A percentile compares a stretch with the other conserved stretches of the same genome.
phyloP scores from a whole-genome alignment of 2,797 vertebrate species.

The Phataginus tetradactyla region DNA sequence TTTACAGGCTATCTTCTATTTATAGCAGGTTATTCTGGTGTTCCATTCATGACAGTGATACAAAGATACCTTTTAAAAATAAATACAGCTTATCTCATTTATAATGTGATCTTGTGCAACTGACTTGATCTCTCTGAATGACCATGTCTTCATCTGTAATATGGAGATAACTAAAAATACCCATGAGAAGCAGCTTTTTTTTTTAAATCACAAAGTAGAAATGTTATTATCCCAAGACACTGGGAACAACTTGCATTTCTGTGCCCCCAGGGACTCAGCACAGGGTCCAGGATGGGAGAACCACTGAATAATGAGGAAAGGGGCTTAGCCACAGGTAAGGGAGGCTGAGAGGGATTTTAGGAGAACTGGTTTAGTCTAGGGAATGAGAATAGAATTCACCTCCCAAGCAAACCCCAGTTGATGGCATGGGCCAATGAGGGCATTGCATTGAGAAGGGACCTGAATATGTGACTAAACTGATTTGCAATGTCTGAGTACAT shows the following conservation, averaged over 20 bases:
- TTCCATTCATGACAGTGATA: background rate
- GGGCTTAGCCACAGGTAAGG: background rate
- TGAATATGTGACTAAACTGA: background rate
- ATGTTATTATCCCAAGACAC: background rate
- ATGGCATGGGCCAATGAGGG: background rate
- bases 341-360: background rate
- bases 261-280: background rate
- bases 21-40: slow-evolving; percentile 10
- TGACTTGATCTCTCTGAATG: slow-evolving; percentile 43
- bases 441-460: background rate
- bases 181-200: background rate
- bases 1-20: background rate
- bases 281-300: background rate
- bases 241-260: background rate
- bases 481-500: background rate
- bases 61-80: slow-evolving; percentile 50
- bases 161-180: slow-evolving; percentile 42
- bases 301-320: background rate
- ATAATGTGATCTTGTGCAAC: slow-evolving; percentile 35
- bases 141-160: slow-evolving; percentile 16
- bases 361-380: background rate
- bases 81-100: slow-evolving; percentile 48
- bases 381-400: background rate
- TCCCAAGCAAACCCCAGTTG: background rate
- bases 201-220: background rate